A percentile compares a stretch with the other conserved stretches of the same genome.
Conservation (phyloP, 2,797 vertebrate species). For the Lycodopsis pacificus region DNA sequence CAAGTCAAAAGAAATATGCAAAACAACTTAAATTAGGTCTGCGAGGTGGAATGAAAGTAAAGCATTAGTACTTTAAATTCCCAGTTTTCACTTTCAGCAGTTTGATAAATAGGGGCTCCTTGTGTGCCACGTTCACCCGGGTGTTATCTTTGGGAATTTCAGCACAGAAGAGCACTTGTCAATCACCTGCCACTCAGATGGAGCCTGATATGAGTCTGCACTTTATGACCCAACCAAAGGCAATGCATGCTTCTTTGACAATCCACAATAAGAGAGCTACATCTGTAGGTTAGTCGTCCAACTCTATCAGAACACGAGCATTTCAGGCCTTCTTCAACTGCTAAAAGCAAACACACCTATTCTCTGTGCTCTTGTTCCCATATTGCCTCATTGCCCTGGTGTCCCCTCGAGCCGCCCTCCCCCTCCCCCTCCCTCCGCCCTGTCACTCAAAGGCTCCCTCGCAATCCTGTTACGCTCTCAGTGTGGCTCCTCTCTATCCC, state of each 20-base stretch:
- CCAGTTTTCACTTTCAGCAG: not conserved
- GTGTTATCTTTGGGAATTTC: conserved; percentile 13
- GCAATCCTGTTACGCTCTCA: conserved; percentile 37
- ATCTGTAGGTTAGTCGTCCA: no score
- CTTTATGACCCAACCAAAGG: not conserved
- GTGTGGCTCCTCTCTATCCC: conserved; percentile 30
- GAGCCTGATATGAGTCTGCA: not conserved
- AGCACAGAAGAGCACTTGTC: conserved; percentile 21
- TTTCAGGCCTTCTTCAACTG: not conserved
- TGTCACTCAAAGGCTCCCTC: conserved; percentile 47
- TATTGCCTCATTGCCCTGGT: not conserved
- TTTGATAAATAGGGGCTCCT: not conserved
- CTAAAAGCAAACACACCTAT: conserved; percentile 1
- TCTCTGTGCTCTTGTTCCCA: not conserved
- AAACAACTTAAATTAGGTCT: not conserved
- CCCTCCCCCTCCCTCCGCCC: conserved; percentile 14
- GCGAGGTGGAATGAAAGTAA: not conserved
- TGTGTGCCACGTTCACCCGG: not conserved
- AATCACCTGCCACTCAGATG: conserved; percentile 26
- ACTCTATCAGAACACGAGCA: not conserved
- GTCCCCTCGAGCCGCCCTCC: not conserved
- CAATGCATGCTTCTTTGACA: not conserved
- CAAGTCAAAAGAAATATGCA: not conserved
- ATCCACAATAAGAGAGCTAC: not conserved
- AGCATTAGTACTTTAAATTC: not conserved